These are phyloP conservation scores for Drosophila sulfurigaster DNA, from an alignment of 1,140 invertebrate species.

Conservation along the genomic window DNA sequence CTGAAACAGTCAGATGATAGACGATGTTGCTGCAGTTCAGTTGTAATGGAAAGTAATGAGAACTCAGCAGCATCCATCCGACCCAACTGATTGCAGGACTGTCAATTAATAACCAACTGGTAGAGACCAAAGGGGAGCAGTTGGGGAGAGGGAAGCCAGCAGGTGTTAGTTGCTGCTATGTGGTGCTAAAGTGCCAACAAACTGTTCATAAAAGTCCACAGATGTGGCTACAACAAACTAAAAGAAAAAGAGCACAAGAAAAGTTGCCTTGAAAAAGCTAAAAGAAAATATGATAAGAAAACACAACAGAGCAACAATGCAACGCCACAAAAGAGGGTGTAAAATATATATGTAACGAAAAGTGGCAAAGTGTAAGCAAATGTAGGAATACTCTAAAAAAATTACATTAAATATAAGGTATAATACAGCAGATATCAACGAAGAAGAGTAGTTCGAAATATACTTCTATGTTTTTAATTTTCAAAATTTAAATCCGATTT, in stretches of 20 bases:
- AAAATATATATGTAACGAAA: background rate
- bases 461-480: too few species aligned
- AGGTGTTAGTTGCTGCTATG: constrained; percentile 13
- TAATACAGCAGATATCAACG: too few species aligned
- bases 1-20: constrained; percentile 38
- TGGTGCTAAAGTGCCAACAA: constrained; percentile 26
- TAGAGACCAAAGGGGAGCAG: background rate
- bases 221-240: background rate
- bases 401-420: too few species aligned
- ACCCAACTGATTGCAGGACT: constrained; percentile 50
- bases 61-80: constrained; percentile 32
- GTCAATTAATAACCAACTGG: constrained; percentile 52
- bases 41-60: constrained; percentile 55
- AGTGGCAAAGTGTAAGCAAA: background rate
- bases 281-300: constrained; percentile 12
- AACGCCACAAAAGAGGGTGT: background rate
- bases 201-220: constrained; percentile 20
- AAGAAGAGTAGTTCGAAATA: too few species aligned
- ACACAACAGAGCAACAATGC: background rate
- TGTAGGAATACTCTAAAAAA: too few species aligned
- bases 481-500: too few species aligned
- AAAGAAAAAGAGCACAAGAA: background rate
- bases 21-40: constrained; percentile 29
- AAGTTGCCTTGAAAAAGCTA: background rate
- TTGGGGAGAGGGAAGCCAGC: constrained; percentile 6